These are phyloP conservation scores for Megaptera novaeangliae DNA, from an alignment of 2,113 vertebrate genomes.

Conservation along the genomic window DNA sequence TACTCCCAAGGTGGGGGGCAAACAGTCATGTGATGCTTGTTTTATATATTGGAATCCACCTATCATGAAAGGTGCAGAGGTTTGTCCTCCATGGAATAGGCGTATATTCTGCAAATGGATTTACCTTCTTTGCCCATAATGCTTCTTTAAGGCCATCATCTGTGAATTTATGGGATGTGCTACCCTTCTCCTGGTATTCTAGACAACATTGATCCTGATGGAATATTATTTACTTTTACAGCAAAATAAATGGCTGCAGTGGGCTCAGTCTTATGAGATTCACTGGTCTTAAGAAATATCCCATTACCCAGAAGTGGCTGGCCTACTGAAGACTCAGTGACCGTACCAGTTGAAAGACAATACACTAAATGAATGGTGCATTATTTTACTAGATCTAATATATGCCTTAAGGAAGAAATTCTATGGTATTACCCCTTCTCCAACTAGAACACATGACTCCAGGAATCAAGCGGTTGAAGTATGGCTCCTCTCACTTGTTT, in stretches of 20 bases:
- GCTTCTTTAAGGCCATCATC: neutral
- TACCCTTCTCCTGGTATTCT: neutral
- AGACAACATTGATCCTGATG: neutral
- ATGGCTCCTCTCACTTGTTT: neutral
- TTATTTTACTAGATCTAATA: no score
- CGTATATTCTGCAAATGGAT: neutral
- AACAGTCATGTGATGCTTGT: accelerated
- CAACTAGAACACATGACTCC: neutral
- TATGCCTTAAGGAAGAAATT: neutral
- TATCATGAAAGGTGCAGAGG: neutral
- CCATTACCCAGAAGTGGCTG: neutral
- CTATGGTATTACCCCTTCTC: neutral
- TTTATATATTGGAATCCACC: neutral
- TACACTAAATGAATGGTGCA: no score
- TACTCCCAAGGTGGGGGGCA: accelerated
- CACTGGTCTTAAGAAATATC: neutral
- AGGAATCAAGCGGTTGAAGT: neutral
- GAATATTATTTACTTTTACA: neutral
- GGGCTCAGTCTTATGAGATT: neutral
- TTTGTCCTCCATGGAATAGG: neutral
- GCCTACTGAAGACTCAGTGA: neutral
- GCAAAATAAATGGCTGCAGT: neutral
- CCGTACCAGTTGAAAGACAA: neutral
- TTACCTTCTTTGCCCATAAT: neutral
- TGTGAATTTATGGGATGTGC: neutral